A percentile compares a stretch with the other conserved stretches of the same genome.
phyloP scores from a whole-genome alignment of 2,888 invertebrate species.

The Chelonus formosanus region DNA sequence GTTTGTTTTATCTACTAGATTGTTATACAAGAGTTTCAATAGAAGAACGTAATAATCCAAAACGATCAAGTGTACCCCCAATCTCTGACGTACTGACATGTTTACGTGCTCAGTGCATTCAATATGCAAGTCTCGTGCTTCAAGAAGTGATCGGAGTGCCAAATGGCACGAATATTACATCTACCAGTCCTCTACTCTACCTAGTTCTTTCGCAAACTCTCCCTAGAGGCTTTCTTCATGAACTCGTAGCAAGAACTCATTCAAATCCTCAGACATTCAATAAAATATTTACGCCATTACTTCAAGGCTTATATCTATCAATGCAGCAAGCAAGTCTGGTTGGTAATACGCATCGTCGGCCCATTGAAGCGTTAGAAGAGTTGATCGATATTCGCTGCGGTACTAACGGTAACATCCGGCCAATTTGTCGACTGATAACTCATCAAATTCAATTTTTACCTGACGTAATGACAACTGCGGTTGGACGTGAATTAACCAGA shows the following conservation, averaged over 20 bases:
- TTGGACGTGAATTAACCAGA: constrained; percentile 86
- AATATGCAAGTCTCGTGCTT: constrained; percentile 70
- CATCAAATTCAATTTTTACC: constrained; percentile 79
- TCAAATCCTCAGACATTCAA: constrained; percentile 70
- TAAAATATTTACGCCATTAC: constrained; percentile 73
- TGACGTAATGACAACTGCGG: constrained; percentile 76
- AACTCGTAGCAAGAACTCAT: constrained; percentile 72
- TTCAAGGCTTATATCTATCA: constrained; percentile 75
- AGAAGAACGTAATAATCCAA: constrained; percentile 80
- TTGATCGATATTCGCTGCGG: constrained; percentile 82
- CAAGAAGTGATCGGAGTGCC: constrained; percentile 66
- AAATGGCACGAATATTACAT: constrained; percentile 42
- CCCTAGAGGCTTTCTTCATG: constrained; percentile 79
- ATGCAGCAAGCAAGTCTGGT: constrained; percentile 77
- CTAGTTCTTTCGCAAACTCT: constrained; percentile 76
- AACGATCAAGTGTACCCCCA: constrained; percentile 78
- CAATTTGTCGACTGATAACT: constrained; percentile 76
- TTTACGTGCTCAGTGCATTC: constrained; percentile 70
- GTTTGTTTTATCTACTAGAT: constrained; percentile 69
- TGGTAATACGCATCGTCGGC: constrained; percentile 73
- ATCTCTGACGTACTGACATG: constrained; percentile 73
- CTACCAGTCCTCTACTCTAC: constrained; percentile 71
- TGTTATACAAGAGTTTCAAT: constrained; percentile 76
- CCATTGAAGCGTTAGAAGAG: constrained; percentile 79
- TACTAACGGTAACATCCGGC: constrained; percentile 74